Percentiles rank a stretch among this genome's conserved stretches.
Evolutionary conservation across 1,140 invertebrate genomes (phyloP).

Genomic region (Liolophura sinensis): DNA sequence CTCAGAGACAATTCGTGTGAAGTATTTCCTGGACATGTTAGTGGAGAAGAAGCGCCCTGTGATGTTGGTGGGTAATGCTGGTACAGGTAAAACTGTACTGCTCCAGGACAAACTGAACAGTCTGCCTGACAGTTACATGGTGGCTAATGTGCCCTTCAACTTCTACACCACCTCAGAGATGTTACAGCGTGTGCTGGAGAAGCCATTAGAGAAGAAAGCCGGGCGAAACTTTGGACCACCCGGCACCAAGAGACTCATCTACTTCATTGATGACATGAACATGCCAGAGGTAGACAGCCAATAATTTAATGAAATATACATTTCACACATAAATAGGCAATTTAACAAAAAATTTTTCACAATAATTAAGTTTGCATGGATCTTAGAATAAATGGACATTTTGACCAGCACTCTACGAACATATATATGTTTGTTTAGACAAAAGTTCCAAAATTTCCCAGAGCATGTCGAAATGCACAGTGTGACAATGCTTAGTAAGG

Average conservation of each 20-base stretch:
- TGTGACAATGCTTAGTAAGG: too few species aligned
- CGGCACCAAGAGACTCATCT: slow-evolving; percentile 90
- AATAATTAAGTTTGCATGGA: too few species aligned
- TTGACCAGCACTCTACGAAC: too few species aligned
- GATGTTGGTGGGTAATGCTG: slow-evolving; percentile 91
- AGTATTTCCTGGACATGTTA: slow-evolving; percentile 87
- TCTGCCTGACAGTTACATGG: slow-evolving; percentile 83
- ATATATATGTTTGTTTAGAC: too few species aligned
- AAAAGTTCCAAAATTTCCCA: too few species aligned
- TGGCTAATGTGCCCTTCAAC: slow-evolving; percentile 93
- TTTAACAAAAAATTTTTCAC: too few species aligned
- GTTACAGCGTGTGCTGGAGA: slow-evolving; percentile 92
- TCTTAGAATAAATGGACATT: too few species aligned
- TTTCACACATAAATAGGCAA: too few species aligned
- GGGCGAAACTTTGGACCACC: slow-evolving; percentile 94
- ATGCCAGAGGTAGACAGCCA: slow-evolving; percentile 81
- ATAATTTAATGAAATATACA: neutral
- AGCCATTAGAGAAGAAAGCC: slow-evolving; percentile 96
- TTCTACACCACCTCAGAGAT: slow-evolving; percentile 97
- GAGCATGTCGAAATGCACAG: too few species aligned
- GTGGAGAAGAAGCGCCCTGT: slow-evolving; percentile 87
- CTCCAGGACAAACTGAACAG: slow-evolving; percentile 82
- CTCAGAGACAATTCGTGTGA: slow-evolving; percentile 85
- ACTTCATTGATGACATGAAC: slow-evolving; percentile 97
- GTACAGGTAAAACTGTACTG: slow-evolving; percentile 56